phyloP scores from a whole-genome alignment of 2,888 invertebrate species.

The Trichogramma dendrolimi region DNA sequence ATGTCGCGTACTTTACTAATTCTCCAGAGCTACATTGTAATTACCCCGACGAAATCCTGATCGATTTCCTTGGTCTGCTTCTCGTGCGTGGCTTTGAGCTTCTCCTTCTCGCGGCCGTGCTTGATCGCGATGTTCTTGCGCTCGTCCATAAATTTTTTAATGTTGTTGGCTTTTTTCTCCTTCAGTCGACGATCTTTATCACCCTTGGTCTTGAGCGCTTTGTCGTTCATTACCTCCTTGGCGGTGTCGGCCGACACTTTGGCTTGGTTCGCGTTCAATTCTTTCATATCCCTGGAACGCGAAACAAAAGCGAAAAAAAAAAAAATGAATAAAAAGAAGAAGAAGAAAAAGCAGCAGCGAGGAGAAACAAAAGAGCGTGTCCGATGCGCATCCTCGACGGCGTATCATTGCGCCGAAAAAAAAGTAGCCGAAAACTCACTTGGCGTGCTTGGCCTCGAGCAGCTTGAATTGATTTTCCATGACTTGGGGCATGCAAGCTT shows the following conservation, averaged over 20 bases:
- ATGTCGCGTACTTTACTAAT: not conserved
- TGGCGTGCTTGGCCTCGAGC: constrained; percentile 58
- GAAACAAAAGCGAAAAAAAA: not conserved
- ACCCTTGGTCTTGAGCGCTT: constrained; percentile 63
- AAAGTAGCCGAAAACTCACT: constrained; percentile 45
- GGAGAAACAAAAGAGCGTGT: too few relatives aligned
- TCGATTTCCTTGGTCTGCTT: constrained; percentile 56
- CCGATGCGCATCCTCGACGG: too few relatives aligned
- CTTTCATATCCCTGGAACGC: constrained; percentile 59
- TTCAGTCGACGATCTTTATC: constrained; percentile 62
- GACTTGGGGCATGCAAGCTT: constrained; percentile 55
- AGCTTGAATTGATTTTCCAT: constrained; percentile 58
- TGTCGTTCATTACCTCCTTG: constrained; percentile 62
- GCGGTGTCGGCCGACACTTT: constrained; percentile 66
- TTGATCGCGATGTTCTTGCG: constrained; percentile 57
- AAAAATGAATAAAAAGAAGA: not conserved
- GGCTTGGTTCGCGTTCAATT: constrained; percentile 62
- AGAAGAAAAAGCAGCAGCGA: not conserved
- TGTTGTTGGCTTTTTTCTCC: constrained; percentile 63
- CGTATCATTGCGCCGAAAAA: not conserved
- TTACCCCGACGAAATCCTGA: constrained; percentile 51
- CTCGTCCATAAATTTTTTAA: constrained; percentile 64
- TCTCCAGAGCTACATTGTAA: constrained; percentile 8
- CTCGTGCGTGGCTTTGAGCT: constrained; percentile 60
- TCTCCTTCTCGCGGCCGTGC: constrained; percentile 58